Base-by-base conservation (phyloP, 2,797 vertebrate genomes). In the Fistularia commersonii region DNA sequence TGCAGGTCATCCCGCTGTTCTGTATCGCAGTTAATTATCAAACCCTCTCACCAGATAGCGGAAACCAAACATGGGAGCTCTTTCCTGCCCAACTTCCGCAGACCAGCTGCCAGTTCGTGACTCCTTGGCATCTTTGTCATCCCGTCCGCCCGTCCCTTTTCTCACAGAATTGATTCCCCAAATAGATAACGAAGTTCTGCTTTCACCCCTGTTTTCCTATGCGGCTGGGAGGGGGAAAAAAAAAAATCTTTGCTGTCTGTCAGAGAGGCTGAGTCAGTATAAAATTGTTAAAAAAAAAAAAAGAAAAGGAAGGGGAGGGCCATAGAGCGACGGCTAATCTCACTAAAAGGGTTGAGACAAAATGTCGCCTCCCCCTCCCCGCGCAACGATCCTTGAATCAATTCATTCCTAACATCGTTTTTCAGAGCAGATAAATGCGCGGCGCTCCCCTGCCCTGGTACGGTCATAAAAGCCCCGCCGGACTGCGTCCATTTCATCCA, bases 341-440 rank as follows among this genome's bases (percentile, higher is more conserved):
- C 63, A 31, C 90, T 92, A 91, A 92, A 90, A 92, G 90, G 88
- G 80, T 88, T 79, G 55, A 79, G 74, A 86, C 79, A 81, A 82
- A 88, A 85, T 80, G 66, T 75, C 70, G 74, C 77, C 45, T 34
- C 67, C 46, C 54, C 48, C 57, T 6, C 54, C 71, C 81, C 64
- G 72, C 48, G 61, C 38, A 42, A 66, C 7, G 3, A 59, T 81
- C 59, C 62, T 63, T 47, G 54, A 80, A 77, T 85, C 81, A 79
- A 79, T 79, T 80, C 48, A 56, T 78, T 74, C 64, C 68, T 66
- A 59, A 67, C 67, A 72, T 77, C 66, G 66, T 85, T 82, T 79
- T 78, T 74, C 56, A 63, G 66, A 73, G 50, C 52, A 44, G 78
- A 63, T 71, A 83, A 82, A 84, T 70, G 72, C 72, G 57, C 38